Base-by-base conservation (phyloP, 2,888 invertebrate genomes). In the Autographa gamma region DNA sequence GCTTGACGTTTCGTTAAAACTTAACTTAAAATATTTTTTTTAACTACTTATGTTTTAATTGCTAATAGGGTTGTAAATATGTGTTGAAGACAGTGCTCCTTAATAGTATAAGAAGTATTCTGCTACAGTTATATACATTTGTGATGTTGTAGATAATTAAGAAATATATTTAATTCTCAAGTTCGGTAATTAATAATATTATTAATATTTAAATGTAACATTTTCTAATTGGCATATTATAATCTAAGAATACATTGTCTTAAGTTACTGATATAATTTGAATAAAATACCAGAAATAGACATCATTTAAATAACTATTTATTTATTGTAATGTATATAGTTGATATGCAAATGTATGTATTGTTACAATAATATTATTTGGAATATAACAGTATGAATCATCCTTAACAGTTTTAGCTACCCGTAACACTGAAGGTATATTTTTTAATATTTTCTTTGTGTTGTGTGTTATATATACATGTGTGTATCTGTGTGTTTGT, bases 371-470 rank as follows among this genome's bases (percentile, higher is more conserved):
- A 54, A 19, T 54, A 11, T 32, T 25, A 66, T 62, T 54, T 43
- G 0, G 5, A 54, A 13, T 3, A 13, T 62, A n/a, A 25, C 62
- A 63, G 77, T 76, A 76, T 63, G 63, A 79, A 79, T 77, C 78
- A 80, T 79, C 73, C 69, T 69, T 66, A 58, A 63, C 60, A 9
- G 60, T 69, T 38, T 52, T 74, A 76, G 80, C 72, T 80, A 59
- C 63, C 72, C 66, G 67, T n/a, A 71, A 70, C 66, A 74, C 60
- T n/a, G 25, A 62, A 77, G 77, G 77, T 80, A 77, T 72, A 61
- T 69, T 80, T 60, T 70, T 65, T 60, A 38, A 31, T 79, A 69
- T 74, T 77, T 72, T 67, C 74, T 79, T 76, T 71, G 59, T 73
- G 68, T 80, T 73, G 66, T 80, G 66, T 80, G 72, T 59, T 80